These are phyloP conservation scores for Drosophila biarmipes DNA, from an alignment of 1,140 invertebrate species.

Conservation along the genomic window DNA sequence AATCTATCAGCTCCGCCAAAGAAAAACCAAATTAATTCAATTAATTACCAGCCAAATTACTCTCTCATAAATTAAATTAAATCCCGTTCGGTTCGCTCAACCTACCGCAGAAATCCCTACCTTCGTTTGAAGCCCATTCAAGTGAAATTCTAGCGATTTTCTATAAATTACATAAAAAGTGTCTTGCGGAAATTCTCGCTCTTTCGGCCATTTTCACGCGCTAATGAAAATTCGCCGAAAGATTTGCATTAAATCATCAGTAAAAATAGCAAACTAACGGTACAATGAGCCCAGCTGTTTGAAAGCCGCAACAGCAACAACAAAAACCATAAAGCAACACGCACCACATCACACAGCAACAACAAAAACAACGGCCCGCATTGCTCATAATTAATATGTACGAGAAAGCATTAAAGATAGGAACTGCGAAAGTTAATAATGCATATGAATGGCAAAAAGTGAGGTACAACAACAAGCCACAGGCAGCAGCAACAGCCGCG, in stretches of 20 bases:
- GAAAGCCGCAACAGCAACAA: constrained; percentile 17
- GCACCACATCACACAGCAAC: constrained; percentile 56
- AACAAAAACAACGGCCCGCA: constrained; percentile 49
- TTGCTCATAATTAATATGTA: constrained; percentile 73
- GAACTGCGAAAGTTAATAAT: constrained; percentile 81
- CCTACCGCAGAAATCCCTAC: constrained; percentile 36
- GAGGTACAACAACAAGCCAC: constrained; percentile 65
- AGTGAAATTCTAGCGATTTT: constrained; percentile 71
- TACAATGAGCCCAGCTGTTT: constrained; percentile 71
- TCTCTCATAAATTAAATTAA: constrained; percentile 26
- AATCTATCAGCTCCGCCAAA: constrained; percentile 37
- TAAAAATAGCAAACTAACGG: constrained; percentile 74
- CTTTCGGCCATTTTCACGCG: constrained; percentile 60
- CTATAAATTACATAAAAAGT: constrained; percentile 62
- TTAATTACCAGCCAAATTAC: constrained; percentile 27
- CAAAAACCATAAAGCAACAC: constrained; percentile 43
- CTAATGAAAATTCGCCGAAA: constrained; percentile 57
- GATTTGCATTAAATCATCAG: constrained; percentile 74
- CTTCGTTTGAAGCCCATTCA: constrained; percentile 70
- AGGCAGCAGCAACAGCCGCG: constrained; percentile 43
- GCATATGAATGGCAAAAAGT: constrained; percentile 82
- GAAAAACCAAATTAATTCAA: constrained; percentile 57
- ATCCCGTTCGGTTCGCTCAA: constrained; percentile 4
- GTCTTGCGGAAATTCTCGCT: constrained; percentile 28
- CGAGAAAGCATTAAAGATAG: constrained; percentile 75